Conservation (phyloP, 2,113 vertebrate species). For the Halcyon senegalensis region DNA sequence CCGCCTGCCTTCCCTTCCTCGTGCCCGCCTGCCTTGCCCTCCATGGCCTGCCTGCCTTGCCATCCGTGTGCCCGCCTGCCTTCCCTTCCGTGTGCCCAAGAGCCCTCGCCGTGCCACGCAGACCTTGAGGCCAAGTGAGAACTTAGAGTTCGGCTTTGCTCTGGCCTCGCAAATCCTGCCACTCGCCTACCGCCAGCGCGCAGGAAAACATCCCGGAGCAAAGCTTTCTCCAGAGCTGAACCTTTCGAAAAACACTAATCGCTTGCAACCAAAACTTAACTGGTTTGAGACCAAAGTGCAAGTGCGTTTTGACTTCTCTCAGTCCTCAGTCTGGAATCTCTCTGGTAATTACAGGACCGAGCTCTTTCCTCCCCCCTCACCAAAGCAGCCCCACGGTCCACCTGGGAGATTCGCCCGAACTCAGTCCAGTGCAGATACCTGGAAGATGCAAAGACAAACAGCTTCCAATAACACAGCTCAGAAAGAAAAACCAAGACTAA, state of each 20-base stretch:
- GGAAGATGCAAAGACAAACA: background rate
- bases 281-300: background rate
- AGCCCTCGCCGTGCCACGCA: fast-evolving
- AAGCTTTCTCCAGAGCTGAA: background rate
- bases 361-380: background rate
- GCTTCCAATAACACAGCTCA: background rate
- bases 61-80: no score
- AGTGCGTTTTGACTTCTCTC: background rate
- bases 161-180: background rate
- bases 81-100: background rate
- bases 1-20: no score
- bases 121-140: fast-evolving
- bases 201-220: no score
- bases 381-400: background rate
- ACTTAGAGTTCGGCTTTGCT: background rate
- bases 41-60: no score
- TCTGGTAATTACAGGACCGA: background rate
- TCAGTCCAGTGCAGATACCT: background rate
- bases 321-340: background rate
- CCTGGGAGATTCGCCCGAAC: background rate
- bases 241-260: background rate
- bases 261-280: background rate
- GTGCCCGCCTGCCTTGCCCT: no score
- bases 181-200: fast-evolving
- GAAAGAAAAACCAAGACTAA: background rate